Conservation (phyloP, 2,113 vertebrate genomes). For the Sitta europaea region DNA sequence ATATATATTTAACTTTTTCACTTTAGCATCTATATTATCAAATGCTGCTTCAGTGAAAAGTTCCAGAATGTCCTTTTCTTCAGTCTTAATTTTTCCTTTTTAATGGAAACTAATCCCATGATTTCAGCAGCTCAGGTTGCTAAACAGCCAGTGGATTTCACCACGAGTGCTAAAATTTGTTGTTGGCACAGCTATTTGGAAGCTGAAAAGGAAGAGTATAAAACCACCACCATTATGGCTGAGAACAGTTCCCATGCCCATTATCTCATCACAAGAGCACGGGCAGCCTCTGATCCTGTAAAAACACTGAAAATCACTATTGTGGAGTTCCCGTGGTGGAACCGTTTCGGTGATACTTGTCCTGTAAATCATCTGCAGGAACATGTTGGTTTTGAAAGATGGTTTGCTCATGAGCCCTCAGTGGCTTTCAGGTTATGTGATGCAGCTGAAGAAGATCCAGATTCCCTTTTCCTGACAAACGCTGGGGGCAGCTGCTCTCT, state of each 20-base stretch:
- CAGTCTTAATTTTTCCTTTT: background rate
- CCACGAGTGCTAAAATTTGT: background rate
- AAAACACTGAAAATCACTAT: background rate
- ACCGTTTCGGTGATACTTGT: background rate
- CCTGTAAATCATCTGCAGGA: background rate
- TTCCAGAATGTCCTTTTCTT: background rate
- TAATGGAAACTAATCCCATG: background rate
- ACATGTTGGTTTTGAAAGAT: background rate
- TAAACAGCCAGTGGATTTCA: background rate
- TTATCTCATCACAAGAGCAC: background rate
- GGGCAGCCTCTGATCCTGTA: background rate
- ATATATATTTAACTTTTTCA: background rate
- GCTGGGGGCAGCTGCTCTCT: background rate
- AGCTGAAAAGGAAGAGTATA: background rate
- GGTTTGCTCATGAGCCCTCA: background rate
- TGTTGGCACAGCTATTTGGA: background rate
- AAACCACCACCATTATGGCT: background rate
- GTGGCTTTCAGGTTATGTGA: fast-evolving
- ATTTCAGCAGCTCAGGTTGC: background rate
- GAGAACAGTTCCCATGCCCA: background rate
- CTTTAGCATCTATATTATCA: background rate
- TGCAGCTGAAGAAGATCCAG: background rate
- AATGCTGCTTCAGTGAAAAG: background rate
- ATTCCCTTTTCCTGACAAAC: background rate
- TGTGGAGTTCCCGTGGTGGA: background rate